Base-by-base conservation (phyloP, 1,140 invertebrate species). In the Hermetia illucens region DNA sequence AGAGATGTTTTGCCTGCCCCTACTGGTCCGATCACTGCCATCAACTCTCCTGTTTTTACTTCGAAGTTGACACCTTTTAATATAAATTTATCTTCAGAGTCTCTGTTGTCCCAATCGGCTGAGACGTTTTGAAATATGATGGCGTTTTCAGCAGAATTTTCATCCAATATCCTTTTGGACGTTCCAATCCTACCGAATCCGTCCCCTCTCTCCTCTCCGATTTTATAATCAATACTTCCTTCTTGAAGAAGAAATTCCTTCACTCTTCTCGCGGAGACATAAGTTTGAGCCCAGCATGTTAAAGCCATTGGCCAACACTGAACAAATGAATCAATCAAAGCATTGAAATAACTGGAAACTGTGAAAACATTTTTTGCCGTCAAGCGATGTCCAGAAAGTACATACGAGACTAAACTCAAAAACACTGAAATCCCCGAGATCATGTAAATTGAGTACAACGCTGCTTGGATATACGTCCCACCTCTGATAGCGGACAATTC, bases 1-100 rank as follows among this genome's bases (percentile, higher is more conserved):
- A 83, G 44, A 0, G 48, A 79, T 12, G 71, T 75, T 65, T 88
- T 89, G 20, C 84, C 82, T 16, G 75, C 65, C 19, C 83, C 83
- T 17, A 88, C 76, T 38, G 75, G 65, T 16, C 84, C 85, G 33
- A 81, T 66, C 0, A 82, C 58, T 1, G 71, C 70, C 5, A 74
- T 45, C 3, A 80, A 50, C 45, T 70, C 61, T 6, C 67, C 68
- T 6, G 63, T 48, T 40, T 52, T 54, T 1, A 71, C 56, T 40
- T 70, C 61, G 0, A 75, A 56, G 16, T 48, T 62, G 1, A 78
- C 47, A 19, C 71, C 55, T 17, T 50, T 54, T 1, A 78, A 47
- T 18, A 71, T 55, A 6, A 40, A 45, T 35, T 44, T 55, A 0
- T 41, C 22, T 10, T 13, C 9, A 37, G 48, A 13, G 1, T 38